Base-by-base conservation (phyloP, 2,113 vertebrate genomes). In the Procavia capensis region DNA sequence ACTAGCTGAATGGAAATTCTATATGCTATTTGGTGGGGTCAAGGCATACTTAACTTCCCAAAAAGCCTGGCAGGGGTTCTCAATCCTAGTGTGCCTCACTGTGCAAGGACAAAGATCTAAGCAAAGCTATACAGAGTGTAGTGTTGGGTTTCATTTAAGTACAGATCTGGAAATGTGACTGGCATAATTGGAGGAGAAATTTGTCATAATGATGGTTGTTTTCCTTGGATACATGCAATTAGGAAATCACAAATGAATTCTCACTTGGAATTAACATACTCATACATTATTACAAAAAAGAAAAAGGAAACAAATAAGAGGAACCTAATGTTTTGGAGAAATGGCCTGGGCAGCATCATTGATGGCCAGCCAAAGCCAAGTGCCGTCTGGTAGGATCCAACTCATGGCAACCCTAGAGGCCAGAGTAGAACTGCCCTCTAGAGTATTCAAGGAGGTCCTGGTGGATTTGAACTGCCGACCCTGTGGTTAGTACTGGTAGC, bases 131-230 rank as follows among this genome's bases (percentile, higher is more conserved):
- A 68, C 66, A 68, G 74, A 76, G 27, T 50, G 11, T 86, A 39
- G 39, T 43, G 82, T 74, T 63, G 29, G 7, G n/a, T 45, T 95
- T 88, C 68, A 89, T 88, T 84, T 86, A 94, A 94, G 22, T 41
- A 83, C 31, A 64, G 9, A 34, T 68, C 54, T 96, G 34, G 31
- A 94, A 96, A 93, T 94, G 90, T 95, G 41, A 20, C 0, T 85
- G 64, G 95, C 72, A 91, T 95, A 94, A 68, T 88, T 88, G 63
- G 72, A 86, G 70, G 19, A 89, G 29, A 91, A 93, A 94, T 54
- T 88, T 92, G 34, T 90, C 83, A 72, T 92, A 89, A 92, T 9
- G 19, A 78, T 54, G 4, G 20, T 68, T 92, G 36, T 84, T 96
- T 94, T 85, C 64, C 81, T 96, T 91, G n/a, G 57, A 63, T 95